A percentile compares a stretch with the other conserved stretches of the same genome.
Evolutionary conservation across 2,888 invertebrate species (phyloP).

Genomic region (Drosophila hamatofila): DNA sequence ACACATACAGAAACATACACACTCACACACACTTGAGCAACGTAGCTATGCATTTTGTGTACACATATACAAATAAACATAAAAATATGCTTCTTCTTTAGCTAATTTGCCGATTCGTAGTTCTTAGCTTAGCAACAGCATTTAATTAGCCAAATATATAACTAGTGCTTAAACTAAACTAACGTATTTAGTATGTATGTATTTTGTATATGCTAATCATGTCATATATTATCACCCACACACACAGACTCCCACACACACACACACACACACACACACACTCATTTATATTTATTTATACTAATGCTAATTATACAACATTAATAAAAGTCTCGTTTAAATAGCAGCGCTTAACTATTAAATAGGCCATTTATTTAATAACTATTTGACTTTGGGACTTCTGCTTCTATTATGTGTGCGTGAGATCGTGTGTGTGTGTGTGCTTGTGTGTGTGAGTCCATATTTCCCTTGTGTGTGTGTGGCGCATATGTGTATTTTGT

Average conservation of each 20-base stretch:
- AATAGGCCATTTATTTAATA: slow-evolving; percentile 51
- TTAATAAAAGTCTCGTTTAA: slow-evolving; percentile 29
- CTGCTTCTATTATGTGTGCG: slow-evolving; percentile 3
- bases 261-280: slow-evolving; percentile 8
- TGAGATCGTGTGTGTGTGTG: slow-evolving; percentile 5
- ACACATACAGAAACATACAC: slow-evolving; percentile 12
- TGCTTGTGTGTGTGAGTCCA: not conserved
- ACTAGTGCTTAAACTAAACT: slow-evolving; percentile 29
- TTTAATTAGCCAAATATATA: slow-evolving; percentile 39
- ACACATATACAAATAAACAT: slow-evolving; percentile 11
- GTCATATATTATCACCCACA: slow-evolving; percentile 35
- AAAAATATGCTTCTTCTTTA: slow-evolving; percentile 30
- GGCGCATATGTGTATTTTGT: slow-evolving; percentile 8
- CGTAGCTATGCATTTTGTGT: slow-evolving; percentile 51
- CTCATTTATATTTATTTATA: not conserved
- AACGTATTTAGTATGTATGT: slow-evolving; percentile 37
- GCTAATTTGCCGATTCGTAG: slow-evolving; percentile 44
- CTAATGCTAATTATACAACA: slow-evolving; percentile 6
- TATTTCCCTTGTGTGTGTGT: slow-evolving; percentile 15
- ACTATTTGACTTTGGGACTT: slow-evolving; percentile 35
- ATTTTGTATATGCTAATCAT: slow-evolving; percentile 56
- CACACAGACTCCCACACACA: slow-evolving; percentile 20
- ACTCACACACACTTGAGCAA: slow-evolving; percentile 26
- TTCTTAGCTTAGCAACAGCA: slow-evolving; percentile 51
- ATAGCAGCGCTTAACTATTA: slow-evolving; percentile 32